Percentiles rank a stretch among this genome's conserved stretches.
phyloP scores from a whole-genome alignment of 2,797 vertebrate species.

The Takifugu rubripes region DNA sequence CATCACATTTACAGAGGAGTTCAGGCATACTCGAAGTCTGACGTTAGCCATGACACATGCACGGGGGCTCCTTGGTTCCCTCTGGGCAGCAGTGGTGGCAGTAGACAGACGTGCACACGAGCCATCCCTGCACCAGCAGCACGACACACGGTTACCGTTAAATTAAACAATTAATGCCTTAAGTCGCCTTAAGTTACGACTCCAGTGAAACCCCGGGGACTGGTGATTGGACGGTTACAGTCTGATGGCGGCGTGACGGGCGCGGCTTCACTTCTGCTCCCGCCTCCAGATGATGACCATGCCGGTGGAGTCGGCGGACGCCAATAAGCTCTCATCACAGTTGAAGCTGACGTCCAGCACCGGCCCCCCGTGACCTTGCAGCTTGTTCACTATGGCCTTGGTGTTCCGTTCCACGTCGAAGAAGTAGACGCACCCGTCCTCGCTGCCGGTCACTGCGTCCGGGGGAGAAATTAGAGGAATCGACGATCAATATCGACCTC shows the following conservation, averaged over 20 bases:
- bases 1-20: slow-evolving; percentile 13
- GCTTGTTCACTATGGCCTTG: slow-evolving; percentile 90
- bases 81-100: slow-evolving; percentile 41
- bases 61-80: slow-evolving; percentile 46
- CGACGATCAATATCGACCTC: neutral
- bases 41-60: slow-evolving; percentile 61
- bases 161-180: slow-evolving; percentile 26
- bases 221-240: slow-evolving; percentile 43
- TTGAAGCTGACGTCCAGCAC: slow-evolving; percentile 94
- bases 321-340: slow-evolving; percentile 92
- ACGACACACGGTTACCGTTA: slow-evolving; percentile 7
- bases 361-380: slow-evolving; percentile 90
- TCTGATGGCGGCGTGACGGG: neutral
- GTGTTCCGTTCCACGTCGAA: slow-evolving; percentile 91
- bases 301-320: slow-evolving; percentile 88
- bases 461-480: neutral
- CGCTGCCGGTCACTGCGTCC: slow-evolving; percentile 89
- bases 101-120: slow-evolving; percentile 7
- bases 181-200: neutral
- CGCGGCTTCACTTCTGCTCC: slow-evolving; percentile 83
- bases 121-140: slow-evolving; percentile 10
- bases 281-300: slow-evolving; percentile 96
- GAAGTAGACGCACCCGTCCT: slow-evolving; percentile 93
- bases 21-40: slow-evolving; percentile 33
- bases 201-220: slow-evolving; percentile 51